phyloP scores from a whole-genome alignment of 2,113 vertebrate species.

The Lepus timidus region DNA sequence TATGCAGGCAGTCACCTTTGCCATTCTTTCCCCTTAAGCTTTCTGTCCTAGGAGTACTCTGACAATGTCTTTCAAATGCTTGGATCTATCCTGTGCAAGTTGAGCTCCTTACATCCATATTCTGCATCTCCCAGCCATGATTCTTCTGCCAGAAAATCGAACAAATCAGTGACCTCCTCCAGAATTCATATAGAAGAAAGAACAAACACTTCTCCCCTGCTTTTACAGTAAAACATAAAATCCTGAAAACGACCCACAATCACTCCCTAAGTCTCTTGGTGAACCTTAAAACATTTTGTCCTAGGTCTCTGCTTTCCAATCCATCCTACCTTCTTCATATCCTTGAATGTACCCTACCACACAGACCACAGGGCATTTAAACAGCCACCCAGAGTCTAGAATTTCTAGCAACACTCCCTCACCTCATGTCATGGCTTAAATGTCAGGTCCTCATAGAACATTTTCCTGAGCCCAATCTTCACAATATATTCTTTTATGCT shows the following conservation, averaged over 20 bases:
- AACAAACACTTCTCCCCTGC: not conserved
- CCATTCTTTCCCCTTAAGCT: not conserved
- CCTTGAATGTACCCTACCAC: not conserved
- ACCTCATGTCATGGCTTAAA: not conserved
- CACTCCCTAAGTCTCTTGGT: not conserved
- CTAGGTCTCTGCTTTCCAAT: not conserved
- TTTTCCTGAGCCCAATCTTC: not conserved
- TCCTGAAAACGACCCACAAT: not conserved
- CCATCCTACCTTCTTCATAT: not conserved
- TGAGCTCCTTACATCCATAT: not conserved
- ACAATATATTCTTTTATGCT: not conserved
- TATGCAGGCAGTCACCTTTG: not conserved
- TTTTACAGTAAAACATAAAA: conserved; percentile 41
- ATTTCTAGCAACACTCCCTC: not conserved
- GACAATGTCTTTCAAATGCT: not conserved
- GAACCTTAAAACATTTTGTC: not conserved
- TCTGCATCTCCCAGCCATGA: not conserved
- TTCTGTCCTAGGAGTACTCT: not conserved
- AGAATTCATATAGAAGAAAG: not conserved
- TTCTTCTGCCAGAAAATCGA: not conserved
- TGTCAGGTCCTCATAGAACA: not conserved
- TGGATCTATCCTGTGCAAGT: not conserved
- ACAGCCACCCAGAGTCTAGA: not conserved
- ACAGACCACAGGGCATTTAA: not conserved
- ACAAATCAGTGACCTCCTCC: not conserved